Evolutionary conservation across 2,888 invertebrate species (phyloP), one percentile per base, ranked within the genome.

Genomic region (Diarsia dahlii): DNA sequence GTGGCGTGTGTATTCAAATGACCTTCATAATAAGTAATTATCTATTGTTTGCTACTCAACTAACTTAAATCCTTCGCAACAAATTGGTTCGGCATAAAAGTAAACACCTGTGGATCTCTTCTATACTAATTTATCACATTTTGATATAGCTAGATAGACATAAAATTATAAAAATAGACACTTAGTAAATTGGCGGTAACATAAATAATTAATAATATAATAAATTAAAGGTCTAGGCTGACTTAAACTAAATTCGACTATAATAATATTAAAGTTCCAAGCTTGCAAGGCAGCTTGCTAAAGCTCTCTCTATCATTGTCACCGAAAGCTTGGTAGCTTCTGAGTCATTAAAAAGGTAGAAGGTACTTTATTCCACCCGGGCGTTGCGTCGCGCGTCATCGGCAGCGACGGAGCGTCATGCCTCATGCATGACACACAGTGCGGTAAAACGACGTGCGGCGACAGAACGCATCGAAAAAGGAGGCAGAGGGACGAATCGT

Each of bases 41-140:
- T 45, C 28, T 54, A 54, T 60, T 64, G 54, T 75, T 63, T 54
- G n/a, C 64, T 52, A 28, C 52, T 60, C 23, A 65, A 69, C 15
- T 54, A 75, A 63, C 45, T 20, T 34, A 48, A 23, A 34, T 56
- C 39, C 34, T 52, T 60, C 65, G 34, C 76, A 48, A 76, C n/a
- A 64, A 76, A 82, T 45, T 50, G 56, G 48, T 52, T 76, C 28
- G 34, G 18, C 50, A n/a, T n/a, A 63, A 67, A n/a, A 52, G 1
- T 65, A 60, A 45, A 68, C 54, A 58, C n/a, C 50, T 34, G 46
- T 52, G 34, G 28, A 63, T 54, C 20, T 65, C 8, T 82, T 56
- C 54, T 62, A 69, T 45, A 82, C 54, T 68, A 79, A 76, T 82
- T 79, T 79, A 80, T 80, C 79, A 82, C 79, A 80, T 82, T 80